Evolutionary conservation across 2,797 vertebrate species (phyloP), one percentile per base, ranked within the genome.

Genomic region (Mus spretus): DNA sequence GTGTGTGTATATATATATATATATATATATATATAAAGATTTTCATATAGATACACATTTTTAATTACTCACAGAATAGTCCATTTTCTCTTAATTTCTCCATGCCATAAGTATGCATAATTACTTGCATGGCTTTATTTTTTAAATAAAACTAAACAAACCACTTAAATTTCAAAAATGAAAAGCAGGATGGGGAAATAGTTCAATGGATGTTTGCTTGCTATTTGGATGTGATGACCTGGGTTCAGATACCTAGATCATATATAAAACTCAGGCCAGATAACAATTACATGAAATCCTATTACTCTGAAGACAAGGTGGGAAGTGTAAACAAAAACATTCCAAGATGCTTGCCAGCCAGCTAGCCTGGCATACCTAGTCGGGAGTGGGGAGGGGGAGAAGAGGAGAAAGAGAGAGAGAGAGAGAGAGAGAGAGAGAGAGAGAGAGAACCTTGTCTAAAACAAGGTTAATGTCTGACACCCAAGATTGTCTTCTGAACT

Each of bases 101-200:
- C 11, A 57, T 47, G 7, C 65, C 75, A 67, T 82, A 91, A 90
- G 80, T 19, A 40, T 59, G 70, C 53, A 92, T n/a, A 77, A 94
- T 34, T 91, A 93, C 80, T 94, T 94, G 8, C 5, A 26, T 96
- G 47, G 8, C 63, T 97, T 96, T 26, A 72, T 89, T 75, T 75
- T 11, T 44, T 8, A 61, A 67, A 89, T 24, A 70, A 91, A 80
- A 65, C 11, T 70, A 53, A 67, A 44, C 9, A 55, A 83, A 50
- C n/a, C 14, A 78, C 44, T 79, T 89, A 28, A 40, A 31, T 59
- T 89, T 89, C 55, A 87, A 31, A 67, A 50, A 50, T 85, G 6
- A 53, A 70, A 70, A 70, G 19, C 26, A 74, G 17, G 44, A 3
- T 85, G 28, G 44, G 11, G 31, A 50, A n/a, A 70, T 86, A n/a